phyloP scores from a whole-genome alignment of 2,797 vertebrate species.

The Sciurus vulgaris region DNA sequence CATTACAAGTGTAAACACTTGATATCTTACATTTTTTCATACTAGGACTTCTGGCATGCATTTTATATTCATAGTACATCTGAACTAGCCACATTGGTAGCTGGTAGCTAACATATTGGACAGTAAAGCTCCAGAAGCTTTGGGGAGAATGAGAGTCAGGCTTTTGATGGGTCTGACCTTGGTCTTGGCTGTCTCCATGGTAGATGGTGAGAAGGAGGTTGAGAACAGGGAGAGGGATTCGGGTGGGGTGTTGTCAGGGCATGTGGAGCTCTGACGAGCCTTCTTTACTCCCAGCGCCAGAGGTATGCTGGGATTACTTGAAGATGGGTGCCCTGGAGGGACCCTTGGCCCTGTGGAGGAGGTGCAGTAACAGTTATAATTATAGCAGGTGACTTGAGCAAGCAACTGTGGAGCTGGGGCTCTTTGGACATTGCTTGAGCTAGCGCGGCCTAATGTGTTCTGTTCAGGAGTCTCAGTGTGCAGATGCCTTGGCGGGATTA shows the following conservation, averaged over 20 bases:
- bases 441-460: background rate
- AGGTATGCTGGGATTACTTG: background rate
- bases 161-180: background rate
- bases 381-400: background rate
- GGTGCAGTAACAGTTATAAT: background rate
- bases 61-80: background rate
- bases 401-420: background rate
- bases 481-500: background rate
- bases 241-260: background rate
- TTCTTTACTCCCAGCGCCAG: too few species aligned
- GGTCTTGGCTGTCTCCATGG: background rate
- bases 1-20: background rate
- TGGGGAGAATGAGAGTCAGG: background rate
- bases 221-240: background rate
- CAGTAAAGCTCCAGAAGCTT: background rate
- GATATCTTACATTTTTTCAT: background rate
- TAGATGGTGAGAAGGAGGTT: background rate
- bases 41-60: background rate
- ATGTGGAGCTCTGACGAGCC: background rate
- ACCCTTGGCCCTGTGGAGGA: background rate
- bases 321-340: too few species aligned
- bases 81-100: background rate
- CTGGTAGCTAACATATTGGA: background rate
- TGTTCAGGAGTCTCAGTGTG: background rate
- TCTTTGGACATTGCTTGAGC: background rate